Percentiles rank a stretch among this genome's conserved stretches.
Evolutionary conservation across 2,888 invertebrate genomes (phyloP).

Genomic region (Thera britannica): DNA sequence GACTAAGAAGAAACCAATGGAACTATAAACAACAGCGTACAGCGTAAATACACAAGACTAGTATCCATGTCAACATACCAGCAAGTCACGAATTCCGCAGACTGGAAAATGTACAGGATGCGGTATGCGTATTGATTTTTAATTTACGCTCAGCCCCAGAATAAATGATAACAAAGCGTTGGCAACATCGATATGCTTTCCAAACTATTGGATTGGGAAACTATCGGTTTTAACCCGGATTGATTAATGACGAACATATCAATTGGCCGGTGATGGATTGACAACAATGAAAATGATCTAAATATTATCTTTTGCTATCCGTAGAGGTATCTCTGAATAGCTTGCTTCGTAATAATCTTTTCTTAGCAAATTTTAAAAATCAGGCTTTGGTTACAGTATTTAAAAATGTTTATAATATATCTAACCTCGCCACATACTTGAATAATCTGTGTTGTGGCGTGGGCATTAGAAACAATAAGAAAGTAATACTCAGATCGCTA

Average conservation of each 20-base stretch:
- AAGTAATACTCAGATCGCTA: no score
- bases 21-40: no score
- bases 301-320: not conserved
- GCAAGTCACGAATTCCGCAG: slow-evolving; percentile 55
- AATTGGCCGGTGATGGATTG: slow-evolving; percentile 1
- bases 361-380: no score
- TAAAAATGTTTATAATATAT: no score
- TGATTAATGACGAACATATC: slow-evolving; percentile 12
- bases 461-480: no score
- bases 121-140: slow-evolving; percentile 68
- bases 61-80: not conserved
- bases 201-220: not conserved
- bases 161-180: slow-evolving; percentile 3
- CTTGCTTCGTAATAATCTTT: no score
- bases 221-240: slow-evolving; percentile 8
- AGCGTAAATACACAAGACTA: no score
- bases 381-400: no score
- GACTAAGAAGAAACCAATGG: no score
- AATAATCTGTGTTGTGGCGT: no score
- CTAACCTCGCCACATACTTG: no score
- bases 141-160: slow-evolving; percentile 49
- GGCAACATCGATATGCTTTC: not conserved
- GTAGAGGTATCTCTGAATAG: no score
- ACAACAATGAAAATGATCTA: not conserved
- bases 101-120: slow-evolving; percentile 67